Percentiles rank a stretch among this genome's conserved stretches.
Conservation (phyloP, 2,113 vertebrate species). For the Pantherophis guttatus region DNA sequence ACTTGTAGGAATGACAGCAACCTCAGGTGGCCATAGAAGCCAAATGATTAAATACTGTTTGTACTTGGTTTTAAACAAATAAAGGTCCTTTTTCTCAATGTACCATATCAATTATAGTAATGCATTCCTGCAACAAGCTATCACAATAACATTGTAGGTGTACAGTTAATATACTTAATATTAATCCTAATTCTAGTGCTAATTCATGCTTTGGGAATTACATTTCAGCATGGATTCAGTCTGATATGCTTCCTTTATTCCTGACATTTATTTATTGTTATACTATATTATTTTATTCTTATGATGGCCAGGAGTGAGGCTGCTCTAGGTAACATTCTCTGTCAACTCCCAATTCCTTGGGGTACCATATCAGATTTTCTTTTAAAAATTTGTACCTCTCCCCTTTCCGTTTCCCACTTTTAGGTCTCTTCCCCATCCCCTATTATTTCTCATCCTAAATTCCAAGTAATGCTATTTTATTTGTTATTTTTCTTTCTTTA, state of each 20-base stretch:
- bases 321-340: neutral
- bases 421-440: neutral
- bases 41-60: neutral
- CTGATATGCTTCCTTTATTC: neutral
- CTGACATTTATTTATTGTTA: neutral
- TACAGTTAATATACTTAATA: neutral
- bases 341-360: neutral
- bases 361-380: neutral
- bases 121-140: neutral
- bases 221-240: no score
- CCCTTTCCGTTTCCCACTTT: neutral
- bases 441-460: neutral
- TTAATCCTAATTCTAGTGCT: neutral
- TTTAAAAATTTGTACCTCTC: neutral
- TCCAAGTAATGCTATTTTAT: neutral
- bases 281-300: neutral
- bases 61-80: neutral
- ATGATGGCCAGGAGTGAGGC: neutral
- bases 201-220: neutral
- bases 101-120: neutral
- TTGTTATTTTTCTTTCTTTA: neutral
- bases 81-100: neutral
- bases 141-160: neutral
- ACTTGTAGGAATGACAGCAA: neutral
- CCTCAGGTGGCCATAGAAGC: neutral